These are phyloP conservation scores for Mastomys natalensis DNA, from an alignment of 2,113 vertebrate genomes.

Conservation along the genomic window DNA sequence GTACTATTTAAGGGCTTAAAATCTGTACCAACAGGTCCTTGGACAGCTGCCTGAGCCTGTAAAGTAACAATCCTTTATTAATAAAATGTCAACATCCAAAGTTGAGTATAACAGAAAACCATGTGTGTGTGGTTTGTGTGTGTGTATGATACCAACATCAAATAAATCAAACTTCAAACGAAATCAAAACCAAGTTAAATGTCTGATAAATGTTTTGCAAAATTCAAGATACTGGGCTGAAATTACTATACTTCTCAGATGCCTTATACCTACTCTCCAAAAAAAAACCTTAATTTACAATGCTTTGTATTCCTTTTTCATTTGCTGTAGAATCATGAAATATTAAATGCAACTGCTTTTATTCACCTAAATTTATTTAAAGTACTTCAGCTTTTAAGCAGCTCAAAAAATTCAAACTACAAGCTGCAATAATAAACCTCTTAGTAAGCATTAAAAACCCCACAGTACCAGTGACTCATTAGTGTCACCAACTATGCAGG, in stretches of 20 bases:
- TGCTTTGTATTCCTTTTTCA: constrained; percentile 53
- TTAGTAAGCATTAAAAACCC: background rate
- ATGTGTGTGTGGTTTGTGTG: too few species aligned
- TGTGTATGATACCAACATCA: constrained; percentile 50
- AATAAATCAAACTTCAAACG: constrained; percentile 78
- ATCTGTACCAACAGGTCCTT: constrained; percentile 93
- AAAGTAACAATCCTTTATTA: constrained; percentile 80
- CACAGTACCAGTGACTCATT: background rate
- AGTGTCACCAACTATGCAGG: background rate
- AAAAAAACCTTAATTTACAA: constrained; percentile 45
- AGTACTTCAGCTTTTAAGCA: constrained; percentile 69
- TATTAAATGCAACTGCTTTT: constrained; percentile 45
- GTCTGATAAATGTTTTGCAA: constrained; percentile 61
- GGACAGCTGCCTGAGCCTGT: constrained; percentile 94
- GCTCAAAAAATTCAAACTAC: constrained; percentile 63
- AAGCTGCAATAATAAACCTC: constrained; percentile 50
- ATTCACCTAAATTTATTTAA: constrained; percentile 64
- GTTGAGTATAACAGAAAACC: background rate
- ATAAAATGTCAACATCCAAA: constrained; percentile 14
- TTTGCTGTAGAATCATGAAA: constrained; percentile 33
- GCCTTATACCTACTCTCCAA: constrained; percentile 37
- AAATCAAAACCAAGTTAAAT: constrained; percentile 78
- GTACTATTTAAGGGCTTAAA: constrained; percentile 94
- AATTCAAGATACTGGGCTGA: constrained; percentile 73
- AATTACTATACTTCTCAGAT: constrained; percentile 57